A percentile compares a stretch with the other conserved stretches of the same genome.
phyloP scores from a whole-genome alignment of 2,888 invertebrate genomes.

The Noctua pronuba region DNA sequence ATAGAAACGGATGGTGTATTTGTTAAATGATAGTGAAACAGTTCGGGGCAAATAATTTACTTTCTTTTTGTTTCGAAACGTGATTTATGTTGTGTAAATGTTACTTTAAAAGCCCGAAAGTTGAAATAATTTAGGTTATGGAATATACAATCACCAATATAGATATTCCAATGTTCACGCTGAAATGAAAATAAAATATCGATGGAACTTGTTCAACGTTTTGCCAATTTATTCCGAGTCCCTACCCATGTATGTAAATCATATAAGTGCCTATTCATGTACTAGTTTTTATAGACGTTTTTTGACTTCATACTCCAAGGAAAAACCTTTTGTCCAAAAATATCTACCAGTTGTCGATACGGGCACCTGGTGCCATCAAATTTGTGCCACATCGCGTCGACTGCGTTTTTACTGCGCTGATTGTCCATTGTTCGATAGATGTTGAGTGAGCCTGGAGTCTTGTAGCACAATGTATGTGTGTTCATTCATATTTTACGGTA shows the following conservation, averaged over 20 bases:
- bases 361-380: constrained; percentile 44
- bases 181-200: background rate
- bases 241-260: background rate
- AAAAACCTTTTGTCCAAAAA: background rate
- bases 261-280: background rate
- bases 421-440: constrained; percentile 63
- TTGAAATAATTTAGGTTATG: background rate
- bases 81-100: background rate
- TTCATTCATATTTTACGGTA: constrained; percentile 1
- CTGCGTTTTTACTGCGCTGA: constrained; percentile 53
- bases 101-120: background rate
- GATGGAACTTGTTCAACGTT: background rate
- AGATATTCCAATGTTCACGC: background rate
- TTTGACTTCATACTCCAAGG: background rate
- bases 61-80: background rate
- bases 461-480: background rate
- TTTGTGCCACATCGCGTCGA: constrained; percentile 35
- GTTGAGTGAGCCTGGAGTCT: constrained; percentile 34
- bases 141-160: background rate
- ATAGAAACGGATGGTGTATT: background rate
- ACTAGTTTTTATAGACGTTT: background rate
- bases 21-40: background rate
- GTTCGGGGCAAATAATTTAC: background rate
- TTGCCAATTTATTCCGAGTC: background rate
- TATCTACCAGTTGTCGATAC: constrained; percentile 21